These are phyloP conservation scores for Agonum fuliginosum DNA, from an alignment of 2,888 invertebrate species.

Conservation along the genomic window DNA sequence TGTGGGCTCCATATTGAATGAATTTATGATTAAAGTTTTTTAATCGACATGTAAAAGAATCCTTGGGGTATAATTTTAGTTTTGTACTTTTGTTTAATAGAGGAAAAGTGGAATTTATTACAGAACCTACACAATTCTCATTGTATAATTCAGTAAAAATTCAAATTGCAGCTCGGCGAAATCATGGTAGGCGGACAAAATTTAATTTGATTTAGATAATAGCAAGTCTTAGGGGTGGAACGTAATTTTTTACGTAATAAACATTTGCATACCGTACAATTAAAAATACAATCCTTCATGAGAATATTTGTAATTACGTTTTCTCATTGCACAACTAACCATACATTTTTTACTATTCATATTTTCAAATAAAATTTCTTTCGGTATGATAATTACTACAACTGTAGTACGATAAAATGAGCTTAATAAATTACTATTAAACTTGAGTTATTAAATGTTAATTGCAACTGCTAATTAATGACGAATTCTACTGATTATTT, in stretches of 20 bases:
- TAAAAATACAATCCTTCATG: too few species aligned
- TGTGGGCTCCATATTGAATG: conserved; percentile 16
- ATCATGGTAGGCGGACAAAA: conserved; percentile 28
- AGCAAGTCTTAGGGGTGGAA: background rate
- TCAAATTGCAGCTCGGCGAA: conserved; percentile 3
- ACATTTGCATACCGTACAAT: background rate
- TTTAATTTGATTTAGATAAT: conserved; percentile 45
- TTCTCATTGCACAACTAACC: too few species aligned
- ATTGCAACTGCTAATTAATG: background rate
- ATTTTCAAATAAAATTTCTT: background rate
- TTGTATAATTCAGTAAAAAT: conserved; percentile 5
- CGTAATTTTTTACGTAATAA: background rate
- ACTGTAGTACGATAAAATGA: background rate
- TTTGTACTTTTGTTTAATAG: conserved; percentile 27
- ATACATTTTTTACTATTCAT: too few species aligned
- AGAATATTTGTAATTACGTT: too few species aligned
- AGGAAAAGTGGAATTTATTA: conserved; percentile 30
- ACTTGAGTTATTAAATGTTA: background rate
- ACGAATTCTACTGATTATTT: background rate
- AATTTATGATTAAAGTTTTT: conserved; percentile 35
- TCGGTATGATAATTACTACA: background rate
- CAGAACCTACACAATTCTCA: conserved; percentile 32
- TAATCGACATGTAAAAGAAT: conserved; percentile 13
- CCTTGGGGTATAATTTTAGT: conserved; percentile 30
- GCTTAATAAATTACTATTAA: background rate